Base-by-base conservation (phyloP, 2,888 invertebrate species). In the Entomobrya proxima region DNA sequence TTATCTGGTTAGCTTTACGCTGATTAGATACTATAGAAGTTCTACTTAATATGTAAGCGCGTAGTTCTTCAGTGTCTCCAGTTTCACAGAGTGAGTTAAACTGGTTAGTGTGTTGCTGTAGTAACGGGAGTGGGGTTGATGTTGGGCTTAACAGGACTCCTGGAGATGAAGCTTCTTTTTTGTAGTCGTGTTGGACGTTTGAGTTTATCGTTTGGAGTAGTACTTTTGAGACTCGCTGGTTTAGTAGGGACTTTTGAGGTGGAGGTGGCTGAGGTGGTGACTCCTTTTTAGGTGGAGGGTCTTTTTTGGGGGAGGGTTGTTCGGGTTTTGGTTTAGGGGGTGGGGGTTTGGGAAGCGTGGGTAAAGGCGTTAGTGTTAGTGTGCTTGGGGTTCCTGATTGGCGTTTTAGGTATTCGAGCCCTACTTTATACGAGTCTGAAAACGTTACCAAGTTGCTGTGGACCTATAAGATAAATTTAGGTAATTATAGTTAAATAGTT, bases 361-460 rank as follows among this genome's bases (percentile, higher is more conserved):
- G n/a, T n/a, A n/a, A n/a, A n/a, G n/a, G n/a, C n/a, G n/a, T n/a
- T n/a, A n/a, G n/a, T n/a, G n/a, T n/a, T n/a, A n/a, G n/a, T n/a
- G n/a, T n/a, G n/a, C n/a, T n/a, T n/a, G n/a, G n/a, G n/a, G n/a
- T n/a, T 4, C 82, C 82, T 1, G 50, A 18, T 30, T 87, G 86
- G 0, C 88, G 75, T 44, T 87, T 83, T 2, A 90, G 44, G 61
- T 87, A 88, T 80, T 90, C 89, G 3, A 88, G 18, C 15, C 88
- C 89, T 24, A 89, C 83, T 21, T 87, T 77, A 37, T 87, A 88
- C 13, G 88, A 88, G 75, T 90, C 90, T 3, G 88, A 83, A 89
- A 97, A 92, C 83, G 96, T 96, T 91, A 97, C 97, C 92, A 97
- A 94, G 93, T 98, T 98, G 78, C 97, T 95, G 92, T 98, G 97